Evolutionary conservation across 2,113 vertebrate species (phyloP), one percentile per base, ranked within the genome.

Genomic region (Paraplagusia blochii): DNA sequence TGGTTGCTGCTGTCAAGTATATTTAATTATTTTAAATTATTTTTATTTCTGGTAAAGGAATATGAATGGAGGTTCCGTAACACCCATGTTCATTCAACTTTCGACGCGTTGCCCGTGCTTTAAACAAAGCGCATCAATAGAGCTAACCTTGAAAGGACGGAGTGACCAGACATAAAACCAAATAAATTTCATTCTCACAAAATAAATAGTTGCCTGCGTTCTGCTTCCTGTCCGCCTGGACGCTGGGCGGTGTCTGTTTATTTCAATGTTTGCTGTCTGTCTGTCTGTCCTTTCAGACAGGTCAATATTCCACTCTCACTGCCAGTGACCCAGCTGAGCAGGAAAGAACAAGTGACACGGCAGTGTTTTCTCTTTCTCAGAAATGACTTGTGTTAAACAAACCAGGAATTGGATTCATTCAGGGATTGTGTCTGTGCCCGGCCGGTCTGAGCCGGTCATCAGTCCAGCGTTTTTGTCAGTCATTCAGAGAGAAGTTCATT

Each of bases 251-350:
- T 52, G 55, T 48, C 39, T 58, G 4, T 59, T 70, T 70, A 50
- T 58, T 66, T 63, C 35, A 46, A 44, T 82, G 71, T 83, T 83
- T 83, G 80, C 80, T 75, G 61, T 72, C 67, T 63, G 80, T 72
- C 67, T 63, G 80, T 83, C 80, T 83, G 77, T 51, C 29, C 47
- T 52, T 34, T 55, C 63, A 76, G 80, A 80, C 76, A 36, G 71
- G 68, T 83, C 80, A 64, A 83, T 66, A 80, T 53, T 58, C 39
- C 36, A 38, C 39, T 43, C 53, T 45, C 34, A 42, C 48, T 67
- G 72, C n/a, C 72, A 61, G 40, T 42, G 51, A 72, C 59, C 52
- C 14, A 46, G 18, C 39, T 38, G 57, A 66, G 55, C 49, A 58
- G 9, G 44, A 29, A 14, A 16, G 38, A 40, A 40, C 10, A 40